Percentiles rank a stretch among this genome's conserved stretches.
phyloP scores from a whole-genome alignment of 2,888 invertebrate species.

The Sipha maydis region DNA sequence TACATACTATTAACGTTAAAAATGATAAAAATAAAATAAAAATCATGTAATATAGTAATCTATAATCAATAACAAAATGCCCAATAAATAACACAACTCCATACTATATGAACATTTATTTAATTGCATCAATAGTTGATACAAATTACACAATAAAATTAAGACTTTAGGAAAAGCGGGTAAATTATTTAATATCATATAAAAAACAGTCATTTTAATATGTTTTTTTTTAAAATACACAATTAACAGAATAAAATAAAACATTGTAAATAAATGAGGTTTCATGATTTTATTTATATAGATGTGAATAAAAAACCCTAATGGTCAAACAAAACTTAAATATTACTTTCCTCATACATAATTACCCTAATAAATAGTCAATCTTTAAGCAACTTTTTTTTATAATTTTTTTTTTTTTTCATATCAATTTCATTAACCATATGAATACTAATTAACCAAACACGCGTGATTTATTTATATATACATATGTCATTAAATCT shows the following conservation, averaged over 20 bases:
- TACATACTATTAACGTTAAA: constrained; percentile 32
- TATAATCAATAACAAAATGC: constrained; percentile 59
- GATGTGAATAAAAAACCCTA: constrained; percentile 59
- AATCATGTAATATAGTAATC: constrained; percentile 45
- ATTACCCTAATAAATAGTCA: constrained; percentile 60
- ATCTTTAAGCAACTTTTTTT: constrained; percentile 57
- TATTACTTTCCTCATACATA: constrained; percentile 54
- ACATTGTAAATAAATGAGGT: constrained; percentile 28
- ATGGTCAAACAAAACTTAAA: constrained; percentile 55
- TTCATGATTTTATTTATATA: constrained; percentile 30
- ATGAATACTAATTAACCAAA: constrained; percentile 54
- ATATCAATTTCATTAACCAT: constrained; percentile 47
- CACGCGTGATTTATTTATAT: constrained; percentile 59
- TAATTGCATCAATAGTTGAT: constrained; percentile 32
- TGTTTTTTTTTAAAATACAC: constrained; percentile 41
- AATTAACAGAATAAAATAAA: constrained; percentile 53
- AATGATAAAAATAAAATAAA: constrained; percentile 32
- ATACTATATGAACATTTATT: constrained; percentile 57
- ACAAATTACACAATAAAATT: constrained; percentile 42
- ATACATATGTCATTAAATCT: constrained; percentile 50
- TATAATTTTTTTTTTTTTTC: constrained; percentile 27
- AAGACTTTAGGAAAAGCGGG: constrained; percentile 45
- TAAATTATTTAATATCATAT: constrained; percentile 43
- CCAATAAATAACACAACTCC: constrained; percentile 54
- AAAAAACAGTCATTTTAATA: constrained; percentile 53